Evolutionary conservation across 2,888 invertebrate species (phyloP), one percentile per base, ranked within the genome.

Genomic region (Chironomus riparius): DNA sequence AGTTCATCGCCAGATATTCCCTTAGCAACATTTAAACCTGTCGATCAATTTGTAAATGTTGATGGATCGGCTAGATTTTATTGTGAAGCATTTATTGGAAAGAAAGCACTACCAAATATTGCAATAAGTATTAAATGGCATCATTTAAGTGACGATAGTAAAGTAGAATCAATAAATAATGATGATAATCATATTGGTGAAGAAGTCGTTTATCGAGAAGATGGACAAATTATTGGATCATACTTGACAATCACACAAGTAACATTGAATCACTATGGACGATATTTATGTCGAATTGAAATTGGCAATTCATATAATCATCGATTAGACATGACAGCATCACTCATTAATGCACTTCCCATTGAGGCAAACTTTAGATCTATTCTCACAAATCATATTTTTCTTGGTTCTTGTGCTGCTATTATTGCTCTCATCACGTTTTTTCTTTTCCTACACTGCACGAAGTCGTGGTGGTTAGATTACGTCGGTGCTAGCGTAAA

Each of bases 11-110:
- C 88, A 48, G 88, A 88, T 80, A 85, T 86, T 73, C 89, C 89
- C 70, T 85, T 86, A 83, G 87, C 88, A 73, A 92, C 91, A 80
- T 92, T 89, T 83, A 86, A 87, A 78, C 90, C 91, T 13, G 85
- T 86, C 78, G 88, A 91, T 80, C 88, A 89, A 82, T 86, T 88
- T 83, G 87, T 87, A 76, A 86, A 87, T 76, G 84, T 89, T 77
- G 91, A 90, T 7, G 86, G 86, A 76, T 83, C 86, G n/a, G 85
- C 89, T 47, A 86, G 92, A 75, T 85, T 92, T 70, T 92, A 90
- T 85, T 92, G 92, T 83, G 92, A 92, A 84, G 92, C 91, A 68
- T 91, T 92, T 80, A 88, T 91, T 77, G 92, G 92, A 88, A 86
- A 89, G 86, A 78, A 78, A 7, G 78, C 89, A 80, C 83, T 92